phyloP scores from a whole-genome alignment of 2,888 invertebrate species.

The Meiosimyza decipiens region DNA sequence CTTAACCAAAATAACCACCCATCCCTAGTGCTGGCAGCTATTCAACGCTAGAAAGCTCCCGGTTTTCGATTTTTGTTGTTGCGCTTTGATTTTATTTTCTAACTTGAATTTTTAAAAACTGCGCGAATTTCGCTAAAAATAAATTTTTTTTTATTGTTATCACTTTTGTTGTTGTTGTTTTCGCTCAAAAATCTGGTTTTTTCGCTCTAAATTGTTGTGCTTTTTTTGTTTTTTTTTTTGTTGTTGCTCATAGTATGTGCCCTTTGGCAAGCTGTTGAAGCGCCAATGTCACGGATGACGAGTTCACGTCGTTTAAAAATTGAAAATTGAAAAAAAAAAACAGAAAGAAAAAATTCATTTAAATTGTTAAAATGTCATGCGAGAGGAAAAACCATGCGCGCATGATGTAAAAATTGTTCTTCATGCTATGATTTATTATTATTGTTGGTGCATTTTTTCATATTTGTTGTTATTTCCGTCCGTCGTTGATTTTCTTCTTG shows the following conservation, averaged over 20 bases:
- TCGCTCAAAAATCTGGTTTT: background rate
- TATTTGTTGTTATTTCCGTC: background rate
- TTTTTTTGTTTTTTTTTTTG: background rate
- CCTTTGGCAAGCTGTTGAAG: background rate
- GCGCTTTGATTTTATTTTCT: background rate
- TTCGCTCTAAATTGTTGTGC: background rate
- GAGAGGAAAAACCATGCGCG: too few relatives aligned
- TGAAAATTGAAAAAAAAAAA: too few relatives aligned
- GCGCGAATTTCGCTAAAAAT: conserved; percentile 8
- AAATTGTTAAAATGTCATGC: too few relatives aligned
- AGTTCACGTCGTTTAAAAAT: too few relatives aligned
- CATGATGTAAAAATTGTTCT: too few relatives aligned
- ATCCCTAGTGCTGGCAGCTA: conserved; percentile 11
- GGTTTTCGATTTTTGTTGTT: background rate
- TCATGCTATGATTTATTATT: background rate
- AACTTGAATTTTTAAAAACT: background rate
- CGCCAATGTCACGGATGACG: conserved; percentile 19
- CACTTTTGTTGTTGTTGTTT: background rate
- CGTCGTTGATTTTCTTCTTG: background rate
- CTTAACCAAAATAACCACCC: background rate
- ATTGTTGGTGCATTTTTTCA: background rate
- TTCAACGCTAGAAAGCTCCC: conserved; percentile 13
- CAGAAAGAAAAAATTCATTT: too few relatives aligned
- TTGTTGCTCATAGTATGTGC: too few relatives aligned
- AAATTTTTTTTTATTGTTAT: background rate